These are phyloP conservation scores for Zhuqinia jingwanae DNA, from an alignment of 2,888 invertebrate species.

Conservation along the genomic window DNA sequence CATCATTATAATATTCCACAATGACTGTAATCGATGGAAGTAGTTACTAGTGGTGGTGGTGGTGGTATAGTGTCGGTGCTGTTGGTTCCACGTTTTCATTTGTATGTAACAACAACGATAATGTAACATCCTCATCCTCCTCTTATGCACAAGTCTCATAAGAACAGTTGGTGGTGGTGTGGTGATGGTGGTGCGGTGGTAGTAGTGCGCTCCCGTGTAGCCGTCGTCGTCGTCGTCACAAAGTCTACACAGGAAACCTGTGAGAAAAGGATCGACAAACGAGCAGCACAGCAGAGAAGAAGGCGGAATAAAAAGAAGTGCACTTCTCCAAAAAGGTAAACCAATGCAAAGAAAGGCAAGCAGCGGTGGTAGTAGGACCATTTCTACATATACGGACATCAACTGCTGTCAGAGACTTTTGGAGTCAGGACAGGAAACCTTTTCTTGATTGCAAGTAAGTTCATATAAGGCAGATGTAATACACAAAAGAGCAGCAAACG, in stretches of 20 bases:
- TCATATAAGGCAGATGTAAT: background rate
- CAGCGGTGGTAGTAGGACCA: background rate
- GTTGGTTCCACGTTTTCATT: conserved; percentile 20
- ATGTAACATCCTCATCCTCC: conserved; percentile 17
- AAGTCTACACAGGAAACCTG: conserved; percentile 67
- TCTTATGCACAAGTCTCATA: background rate
- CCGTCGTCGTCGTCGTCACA: conserved; percentile 52
- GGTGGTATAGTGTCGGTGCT: conserved; percentile 40
- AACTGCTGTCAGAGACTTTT: background rate
- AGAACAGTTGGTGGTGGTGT: conserved; percentile 49
- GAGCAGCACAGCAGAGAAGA: conserved; percentile 33
- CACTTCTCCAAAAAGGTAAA: background rate
- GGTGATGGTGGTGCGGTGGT: conserved; percentile 5
- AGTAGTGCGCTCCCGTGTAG: conserved; percentile 36
- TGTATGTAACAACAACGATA: background rate
- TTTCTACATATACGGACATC: conserved; percentile 29
- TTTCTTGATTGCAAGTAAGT: conserved; percentile 36
- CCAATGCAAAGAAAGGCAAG: background rate
- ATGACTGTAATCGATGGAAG: conserved; percentile 20
- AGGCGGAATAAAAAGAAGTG: conserved; percentile 26
- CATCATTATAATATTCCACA: too few species aligned
- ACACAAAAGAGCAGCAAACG: background rate
- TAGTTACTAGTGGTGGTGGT: background rate
- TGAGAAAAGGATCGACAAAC: conserved; percentile 58
- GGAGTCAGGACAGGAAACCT: conserved; percentile 26